Conservation (phyloP, 2,113 vertebrate genomes). For the Leptosomus discolor region DNA sequence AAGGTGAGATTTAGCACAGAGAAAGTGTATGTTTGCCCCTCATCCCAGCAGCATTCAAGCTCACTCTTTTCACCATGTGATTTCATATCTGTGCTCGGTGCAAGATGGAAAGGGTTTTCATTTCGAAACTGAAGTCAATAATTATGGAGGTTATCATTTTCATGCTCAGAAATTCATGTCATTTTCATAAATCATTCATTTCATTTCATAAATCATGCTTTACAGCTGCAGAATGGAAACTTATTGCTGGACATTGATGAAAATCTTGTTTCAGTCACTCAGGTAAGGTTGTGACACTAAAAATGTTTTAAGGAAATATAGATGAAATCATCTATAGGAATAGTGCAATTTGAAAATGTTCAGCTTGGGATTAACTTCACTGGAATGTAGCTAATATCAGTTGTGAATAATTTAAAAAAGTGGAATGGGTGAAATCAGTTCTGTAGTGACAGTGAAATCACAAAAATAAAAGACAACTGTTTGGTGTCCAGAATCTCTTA, state of each 20-base stretch:
- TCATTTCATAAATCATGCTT: slow-evolving; percentile 77
- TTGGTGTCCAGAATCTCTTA: neutral
- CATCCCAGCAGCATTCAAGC: neutral
- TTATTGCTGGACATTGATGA: slow-evolving; percentile 85
- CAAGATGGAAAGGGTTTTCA: neutral
- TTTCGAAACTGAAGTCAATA: slow-evolving; percentile 2
- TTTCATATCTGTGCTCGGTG: slow-evolving; percentile 7
- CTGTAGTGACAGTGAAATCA: slow-evolving; percentile 1
- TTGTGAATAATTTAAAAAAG: slow-evolving; percentile 19
- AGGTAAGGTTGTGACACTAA: slow-evolving; percentile 83
- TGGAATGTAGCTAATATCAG: neutral
- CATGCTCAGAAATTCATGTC: slow-evolving; percentile 73
- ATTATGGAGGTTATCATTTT: slow-evolving; percentile 62
- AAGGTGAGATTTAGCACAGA: neutral
- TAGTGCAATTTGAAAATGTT: neutral
- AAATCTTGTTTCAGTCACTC: slow-evolving; percentile 76
- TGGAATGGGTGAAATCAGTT: neutral
- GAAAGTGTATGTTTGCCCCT: neutral
- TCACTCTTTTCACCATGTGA: neutral
- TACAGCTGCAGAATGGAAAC: slow-evolving; percentile 90
- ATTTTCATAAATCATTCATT: slow-evolving; percentile 74
- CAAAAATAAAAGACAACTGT: neutral
- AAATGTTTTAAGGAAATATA: slow-evolving; percentile 46
- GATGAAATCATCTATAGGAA: neutral
- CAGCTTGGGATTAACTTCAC: neutral